phyloP scores from a whole-genome alignment of 2,113 vertebrate genomes.

The Climacteris rufus region DNA sequence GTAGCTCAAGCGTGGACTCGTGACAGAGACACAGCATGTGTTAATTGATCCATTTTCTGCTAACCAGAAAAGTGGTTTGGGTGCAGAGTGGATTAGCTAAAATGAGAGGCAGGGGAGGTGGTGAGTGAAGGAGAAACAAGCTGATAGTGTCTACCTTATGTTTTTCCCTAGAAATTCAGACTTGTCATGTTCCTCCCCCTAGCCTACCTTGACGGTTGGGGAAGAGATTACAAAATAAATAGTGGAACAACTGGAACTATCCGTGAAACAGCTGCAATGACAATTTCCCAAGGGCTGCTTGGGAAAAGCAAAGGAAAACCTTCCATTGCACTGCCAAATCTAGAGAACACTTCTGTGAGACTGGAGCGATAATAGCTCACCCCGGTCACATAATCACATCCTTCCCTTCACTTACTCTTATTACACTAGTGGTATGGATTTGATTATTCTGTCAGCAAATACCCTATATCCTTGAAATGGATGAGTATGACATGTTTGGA shows the following conservation, averaged over 20 bases:
- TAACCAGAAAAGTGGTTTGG: neutral
- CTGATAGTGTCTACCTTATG: neutral
- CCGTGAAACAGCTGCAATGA: neutral
- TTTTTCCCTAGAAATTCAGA: neutral
- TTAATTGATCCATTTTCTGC: neutral
- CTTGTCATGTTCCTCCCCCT: neutral
- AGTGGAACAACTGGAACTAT: neutral
- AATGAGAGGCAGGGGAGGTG: neutral
- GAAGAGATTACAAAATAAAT: neutral
- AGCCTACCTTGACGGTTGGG: neutral
- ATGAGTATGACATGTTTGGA: constrained; percentile 4
- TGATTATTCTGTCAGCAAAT: constrained; percentile 38
- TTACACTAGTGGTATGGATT: neutral
- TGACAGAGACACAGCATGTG: neutral
- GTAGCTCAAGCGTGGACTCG: neutral
- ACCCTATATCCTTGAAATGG: neutral
- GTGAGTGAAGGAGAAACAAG: neutral
- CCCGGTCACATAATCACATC: neutral
- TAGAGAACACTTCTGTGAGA: neutral
- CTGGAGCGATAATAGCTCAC: neutral
- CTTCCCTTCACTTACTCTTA: constrained; percentile 12
- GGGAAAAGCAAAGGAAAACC: neutral
- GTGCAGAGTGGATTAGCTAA: neutral
- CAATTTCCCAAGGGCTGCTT: neutral
- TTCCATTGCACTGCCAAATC: neutral